Percentiles rank a stretch among this genome's conserved stretches.
phyloP scores from a whole-genome alignment of 2,113 vertebrate genomes.

The Gymnobelideus leadbeateri region DNA sequence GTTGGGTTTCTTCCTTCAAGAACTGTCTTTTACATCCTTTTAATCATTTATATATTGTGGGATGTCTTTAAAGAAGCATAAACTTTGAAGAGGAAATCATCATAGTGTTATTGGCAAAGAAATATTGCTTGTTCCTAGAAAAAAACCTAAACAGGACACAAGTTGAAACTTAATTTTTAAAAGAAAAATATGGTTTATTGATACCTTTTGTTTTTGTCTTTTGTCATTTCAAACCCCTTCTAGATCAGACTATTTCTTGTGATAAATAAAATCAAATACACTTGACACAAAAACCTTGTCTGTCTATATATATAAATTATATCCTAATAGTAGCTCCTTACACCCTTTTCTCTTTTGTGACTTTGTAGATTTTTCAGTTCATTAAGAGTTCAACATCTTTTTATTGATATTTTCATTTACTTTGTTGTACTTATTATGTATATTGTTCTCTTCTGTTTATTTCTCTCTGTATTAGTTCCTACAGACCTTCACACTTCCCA shows the following conservation, averaged over 20 bases:
- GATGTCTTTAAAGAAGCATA: not conserved
- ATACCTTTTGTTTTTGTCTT: not conserved
- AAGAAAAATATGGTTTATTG: not conserved
- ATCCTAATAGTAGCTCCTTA: not conserved
- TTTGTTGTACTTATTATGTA: not conserved
- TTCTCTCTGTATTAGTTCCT: not conserved
- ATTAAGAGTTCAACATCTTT: not conserved
- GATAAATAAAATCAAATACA: not conserved
- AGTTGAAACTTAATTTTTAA: not conserved
- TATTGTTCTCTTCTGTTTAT: not conserved
- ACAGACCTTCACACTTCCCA: not conserved
- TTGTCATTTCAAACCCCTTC: not conserved
- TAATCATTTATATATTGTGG: not conserved
- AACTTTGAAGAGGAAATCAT: not conserved
- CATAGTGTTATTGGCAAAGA: not conserved
- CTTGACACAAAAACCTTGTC: not conserved
- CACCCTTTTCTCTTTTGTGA: not conserved
- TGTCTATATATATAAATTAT: not conserved
- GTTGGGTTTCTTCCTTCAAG: not conserved
- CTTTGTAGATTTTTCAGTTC: not conserved
- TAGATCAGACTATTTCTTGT: not conserved
- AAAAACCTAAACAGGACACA: not conserved
- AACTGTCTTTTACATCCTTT: not conserved
- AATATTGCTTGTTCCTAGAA: not conserved
- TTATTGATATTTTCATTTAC: not conserved